Base-by-base conservation (phyloP, 1,140 invertebrate species). In the Limonius californicus region DNA sequence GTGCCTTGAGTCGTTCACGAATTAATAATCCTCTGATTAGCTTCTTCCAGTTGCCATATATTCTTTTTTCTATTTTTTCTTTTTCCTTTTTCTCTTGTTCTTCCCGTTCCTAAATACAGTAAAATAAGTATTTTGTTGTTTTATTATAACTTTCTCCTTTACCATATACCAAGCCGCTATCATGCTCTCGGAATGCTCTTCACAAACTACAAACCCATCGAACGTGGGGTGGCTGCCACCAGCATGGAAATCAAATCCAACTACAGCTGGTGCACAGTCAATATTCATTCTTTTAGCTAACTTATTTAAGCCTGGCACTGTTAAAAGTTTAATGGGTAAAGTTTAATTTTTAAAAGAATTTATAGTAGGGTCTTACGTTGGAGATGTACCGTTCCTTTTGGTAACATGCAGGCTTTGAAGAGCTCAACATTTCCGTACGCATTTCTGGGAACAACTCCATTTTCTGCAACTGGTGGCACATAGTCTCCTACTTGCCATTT, bases 361-460 rank as follows among this genome's bases (percentile, higher is more conserved):
- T 27, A 3, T 27, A n/a, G n/a, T 9, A 4, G 23, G 3, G 23
- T 9, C 85, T 84, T 82, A 92, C 90, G 79, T 78, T 87, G 83
- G 55, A 99, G 77, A 75, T 98, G 93, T 8, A 95, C 94, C 27
- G 92, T 94, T 70, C 94, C 95, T 77, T 87, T 89, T 0, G 98
- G 97, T 68, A 99, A 79, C 97, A 99, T 99, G 66, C 85, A 89
- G 0, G 85, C 83, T 75, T 97, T 90, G 73, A 96, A 99, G 9
- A 99, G 77, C 77, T 99, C 97, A 0, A 99, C 94, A 81, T 99
- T 99, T 43, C 97, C 97, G 80, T 95, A 99, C 11, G 92, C 93
- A 83, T 99, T 99, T 61, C 94, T 84, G 0, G 97, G 97, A 11
- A 99, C 93, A 67, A 90, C 83, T 0, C 96, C 97, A 82, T 97